phyloP scores from a whole-genome alignment of 2,113 vertebrate genomes.

The Cyanoliseus patagonus region DNA sequence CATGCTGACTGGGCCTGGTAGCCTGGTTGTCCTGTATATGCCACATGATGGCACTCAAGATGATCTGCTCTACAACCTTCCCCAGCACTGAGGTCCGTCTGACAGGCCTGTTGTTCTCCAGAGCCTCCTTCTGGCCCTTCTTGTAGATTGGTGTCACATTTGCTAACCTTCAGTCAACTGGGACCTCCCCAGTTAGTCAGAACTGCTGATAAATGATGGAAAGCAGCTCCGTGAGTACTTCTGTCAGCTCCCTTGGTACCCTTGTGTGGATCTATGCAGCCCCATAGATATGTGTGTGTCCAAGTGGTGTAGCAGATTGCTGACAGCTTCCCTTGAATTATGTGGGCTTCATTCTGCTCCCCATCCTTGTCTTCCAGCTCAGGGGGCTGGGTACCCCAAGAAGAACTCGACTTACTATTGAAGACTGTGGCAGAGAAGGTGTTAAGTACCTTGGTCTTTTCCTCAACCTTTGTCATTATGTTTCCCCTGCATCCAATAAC shows the following conservation, averaged over 20 bases:
- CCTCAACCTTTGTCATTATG: not conserved
- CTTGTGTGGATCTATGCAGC: not conserved
- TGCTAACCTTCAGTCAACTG: not conserved
- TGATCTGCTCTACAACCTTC: not conserved
- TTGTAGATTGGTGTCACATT: not conserved
- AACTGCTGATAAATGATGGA: not conserved
- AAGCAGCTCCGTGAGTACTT: not conserved
- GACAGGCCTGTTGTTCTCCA: not conserved
- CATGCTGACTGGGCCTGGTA: not conserved
- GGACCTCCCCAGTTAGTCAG: not conserved
- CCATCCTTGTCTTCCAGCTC: not conserved
- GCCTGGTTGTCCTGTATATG: not conserved
- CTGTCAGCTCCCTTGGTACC: not conserved
- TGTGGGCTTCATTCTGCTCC: not conserved
- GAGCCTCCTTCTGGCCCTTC: not conserved
- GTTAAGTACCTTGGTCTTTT: not conserved
- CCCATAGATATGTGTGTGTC: no score
- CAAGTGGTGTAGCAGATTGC: not conserved
- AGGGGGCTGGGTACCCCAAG: not conserved
- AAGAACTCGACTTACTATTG: not conserved
- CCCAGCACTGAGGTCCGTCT: not conserved
- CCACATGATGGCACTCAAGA: not conserved
- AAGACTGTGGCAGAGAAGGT: not conserved
- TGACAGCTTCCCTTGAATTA: not conserved
- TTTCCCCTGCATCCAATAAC: not conserved